A percentile compares a stretch with the other conserved stretches of the same genome.
phyloP scores from a whole-genome alignment of 2,113 vertebrate species.

The Capreolus pygargus region DNA sequence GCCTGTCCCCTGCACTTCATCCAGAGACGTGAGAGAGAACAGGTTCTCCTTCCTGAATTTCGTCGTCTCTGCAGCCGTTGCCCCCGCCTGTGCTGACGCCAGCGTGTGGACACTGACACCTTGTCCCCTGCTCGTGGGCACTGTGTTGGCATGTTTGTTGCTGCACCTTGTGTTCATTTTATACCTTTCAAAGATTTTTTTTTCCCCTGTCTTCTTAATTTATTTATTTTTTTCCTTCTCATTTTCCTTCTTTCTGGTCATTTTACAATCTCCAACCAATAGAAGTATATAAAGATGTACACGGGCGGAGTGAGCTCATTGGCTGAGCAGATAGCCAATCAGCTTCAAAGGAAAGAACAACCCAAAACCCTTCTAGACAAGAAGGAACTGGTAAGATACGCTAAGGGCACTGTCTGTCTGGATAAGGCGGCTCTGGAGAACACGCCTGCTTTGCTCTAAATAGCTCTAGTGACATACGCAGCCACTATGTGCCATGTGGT shows the following conservation, averaged over 20 bases:
- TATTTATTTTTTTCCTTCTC: constrained; percentile 70
- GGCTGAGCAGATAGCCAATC: constrained; percentile 97
- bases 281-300: constrained; percentile 97
- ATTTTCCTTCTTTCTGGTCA: constrained; percentile 67
- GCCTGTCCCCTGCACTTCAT: background rate
- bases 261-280: constrained; percentile 78
- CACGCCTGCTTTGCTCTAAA: constrained; percentile 31
- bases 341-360: constrained; percentile 93
- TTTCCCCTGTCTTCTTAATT: constrained; percentile 53
- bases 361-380: constrained; percentile 92
- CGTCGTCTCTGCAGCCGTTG: background rate
- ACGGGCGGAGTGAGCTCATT: constrained; percentile 96
- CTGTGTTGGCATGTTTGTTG: constrained; percentile 83
- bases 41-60: background rate
- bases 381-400: constrained; percentile 94
- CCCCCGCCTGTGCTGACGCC: background rate
- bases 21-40: background rate
- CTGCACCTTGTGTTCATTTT: constrained; percentile 74
- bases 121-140: constrained; percentile 73
- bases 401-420: constrained; percentile 46
- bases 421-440: constrained; percentile 16
- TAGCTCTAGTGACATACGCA: background rate
- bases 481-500: background rate
- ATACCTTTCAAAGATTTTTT: constrained; percentile 51
- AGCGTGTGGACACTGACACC: background rate